These are phyloP conservation scores for Calephelis perditalis DNA, from an alignment of 2,888 invertebrate genomes.

Conservation along the genomic window DNA sequence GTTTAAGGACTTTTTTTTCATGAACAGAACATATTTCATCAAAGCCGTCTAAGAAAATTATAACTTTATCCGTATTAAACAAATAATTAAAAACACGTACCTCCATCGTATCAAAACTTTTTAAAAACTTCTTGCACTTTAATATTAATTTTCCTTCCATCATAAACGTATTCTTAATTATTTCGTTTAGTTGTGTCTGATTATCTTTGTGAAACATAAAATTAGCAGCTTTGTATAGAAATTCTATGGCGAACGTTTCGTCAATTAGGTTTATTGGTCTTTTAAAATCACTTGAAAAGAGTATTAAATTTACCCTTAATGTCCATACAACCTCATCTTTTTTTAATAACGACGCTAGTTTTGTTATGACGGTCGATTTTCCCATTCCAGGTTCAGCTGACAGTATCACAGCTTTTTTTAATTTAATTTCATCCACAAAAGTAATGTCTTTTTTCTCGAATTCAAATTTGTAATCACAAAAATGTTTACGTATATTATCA, in stretches of 20 bases:
- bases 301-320: not conserved
- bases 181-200: not conserved
- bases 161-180: not conserved
- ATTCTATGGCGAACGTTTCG: not conserved
- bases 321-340: not conserved
- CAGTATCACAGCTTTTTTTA: not conserved
- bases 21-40: slow-evolving; percentile 4
- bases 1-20: not conserved
- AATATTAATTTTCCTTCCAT: not conserved
- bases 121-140: not conserved
- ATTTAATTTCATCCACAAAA: not conserved
- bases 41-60: not conserved
- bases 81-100: not conserved
- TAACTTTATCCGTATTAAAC: slow-evolving; percentile 2
- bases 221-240: not conserved
- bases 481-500: not conserved
- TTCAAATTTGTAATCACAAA: not conserved
- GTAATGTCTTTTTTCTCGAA: not conserved
- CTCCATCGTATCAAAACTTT: not conserved
- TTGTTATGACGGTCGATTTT: not conserved
- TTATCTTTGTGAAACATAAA: not conserved
- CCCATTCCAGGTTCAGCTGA: slow-evolving; percentile 9
- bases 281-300: not conserved
- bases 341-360: not conserved
- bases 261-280: not conserved